A percentile compares a stretch with the other conserved stretches of the same genome.
Conservation (phyloP, 2,113 vertebrate genomes). For the Hymenochirus boettgeri region DNA sequence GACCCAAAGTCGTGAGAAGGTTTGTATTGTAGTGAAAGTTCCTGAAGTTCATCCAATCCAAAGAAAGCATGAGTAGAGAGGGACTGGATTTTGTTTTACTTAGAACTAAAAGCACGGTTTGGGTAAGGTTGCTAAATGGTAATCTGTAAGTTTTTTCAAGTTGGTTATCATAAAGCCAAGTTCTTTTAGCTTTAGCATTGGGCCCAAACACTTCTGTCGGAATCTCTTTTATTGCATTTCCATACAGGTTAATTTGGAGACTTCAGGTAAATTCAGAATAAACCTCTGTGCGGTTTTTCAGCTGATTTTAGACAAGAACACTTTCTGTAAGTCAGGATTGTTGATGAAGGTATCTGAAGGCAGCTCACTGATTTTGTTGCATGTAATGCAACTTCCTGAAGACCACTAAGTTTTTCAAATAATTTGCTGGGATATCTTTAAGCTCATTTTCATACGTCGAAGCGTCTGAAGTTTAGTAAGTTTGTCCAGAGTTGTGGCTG, state of each 20-base stretch:
- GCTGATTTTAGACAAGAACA: constrained; percentile 85
- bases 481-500: constrained; percentile 59
- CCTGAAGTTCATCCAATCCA: constrained; percentile 68
- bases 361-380: constrained; percentile 73
- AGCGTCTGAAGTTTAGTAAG: constrained; percentile 70
- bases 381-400: constrained; percentile 77
- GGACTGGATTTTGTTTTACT: constrained; percentile 74
- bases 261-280: constrained; percentile 67
- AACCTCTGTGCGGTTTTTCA: constrained; percentile 60
- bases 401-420: constrained; percentile 62
- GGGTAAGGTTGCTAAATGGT: constrained; percentile 74
- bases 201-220: constrained; percentile 69
- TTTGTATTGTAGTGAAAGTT: constrained; percentile 84
- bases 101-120: constrained; percentile 74
- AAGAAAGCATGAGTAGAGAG: constrained; percentile 67
- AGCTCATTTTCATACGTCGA: constrained; percentile 73
- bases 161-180: constrained; percentile 89
- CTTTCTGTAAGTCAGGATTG: constrained; percentile 69
- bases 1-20: constrained; percentile 59
- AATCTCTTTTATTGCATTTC: constrained; percentile 73
- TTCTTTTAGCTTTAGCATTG: constrained; percentile 65
- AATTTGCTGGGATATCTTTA: constrained; percentile 57
- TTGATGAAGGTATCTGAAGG: constrained; percentile 68
- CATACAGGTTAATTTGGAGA: constrained; percentile 78
- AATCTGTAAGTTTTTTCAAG: constrained; percentile 64